Conservation (phyloP, 2,113 vertebrate species). For the Carollia perspicillata region DNA sequence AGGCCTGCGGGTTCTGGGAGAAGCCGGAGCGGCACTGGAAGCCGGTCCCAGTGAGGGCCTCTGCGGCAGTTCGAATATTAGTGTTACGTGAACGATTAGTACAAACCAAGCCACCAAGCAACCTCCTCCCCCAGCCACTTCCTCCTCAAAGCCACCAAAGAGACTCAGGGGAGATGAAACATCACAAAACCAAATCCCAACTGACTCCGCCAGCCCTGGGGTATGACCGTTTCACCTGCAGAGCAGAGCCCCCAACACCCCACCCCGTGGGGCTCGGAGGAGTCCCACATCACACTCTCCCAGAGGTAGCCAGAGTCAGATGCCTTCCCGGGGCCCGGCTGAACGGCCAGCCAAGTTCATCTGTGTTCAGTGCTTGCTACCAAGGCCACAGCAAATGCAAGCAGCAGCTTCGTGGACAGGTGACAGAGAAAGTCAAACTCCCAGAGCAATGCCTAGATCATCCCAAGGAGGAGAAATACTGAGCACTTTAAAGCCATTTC, state of each 20-base stretch:
- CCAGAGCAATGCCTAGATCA: not conserved
- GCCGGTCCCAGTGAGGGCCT: not conserved
- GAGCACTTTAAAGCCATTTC: not conserved
- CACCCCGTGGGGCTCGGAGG: not conserved
- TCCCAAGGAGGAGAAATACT: not conserved
- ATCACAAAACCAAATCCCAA: not conserved
- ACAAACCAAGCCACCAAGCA: slow-evolving; percentile 7
- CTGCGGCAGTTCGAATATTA: not conserved
- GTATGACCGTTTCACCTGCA: not conserved
- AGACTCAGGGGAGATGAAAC: not conserved
- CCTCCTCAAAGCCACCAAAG: slow-evolving; percentile 44
- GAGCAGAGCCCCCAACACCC: not conserved
- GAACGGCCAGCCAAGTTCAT: not conserved
- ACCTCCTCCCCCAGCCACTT: not conserved
- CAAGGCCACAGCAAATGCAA: not conserved
- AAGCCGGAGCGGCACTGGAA: not conserved
- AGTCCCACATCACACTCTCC: not conserved
- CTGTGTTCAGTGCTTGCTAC: not conserved
- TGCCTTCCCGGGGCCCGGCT: not conserved
- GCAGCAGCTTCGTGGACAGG: fast-evolving
- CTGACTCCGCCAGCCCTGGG: not conserved
- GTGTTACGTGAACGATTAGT: not conserved
- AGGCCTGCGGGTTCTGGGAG: not conserved
- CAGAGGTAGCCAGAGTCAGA: not conserved
- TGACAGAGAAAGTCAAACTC: not conserved